phyloP scores from a whole-genome alignment of 2,797 vertebrate species.

The Muscicapa comitata region DNA sequence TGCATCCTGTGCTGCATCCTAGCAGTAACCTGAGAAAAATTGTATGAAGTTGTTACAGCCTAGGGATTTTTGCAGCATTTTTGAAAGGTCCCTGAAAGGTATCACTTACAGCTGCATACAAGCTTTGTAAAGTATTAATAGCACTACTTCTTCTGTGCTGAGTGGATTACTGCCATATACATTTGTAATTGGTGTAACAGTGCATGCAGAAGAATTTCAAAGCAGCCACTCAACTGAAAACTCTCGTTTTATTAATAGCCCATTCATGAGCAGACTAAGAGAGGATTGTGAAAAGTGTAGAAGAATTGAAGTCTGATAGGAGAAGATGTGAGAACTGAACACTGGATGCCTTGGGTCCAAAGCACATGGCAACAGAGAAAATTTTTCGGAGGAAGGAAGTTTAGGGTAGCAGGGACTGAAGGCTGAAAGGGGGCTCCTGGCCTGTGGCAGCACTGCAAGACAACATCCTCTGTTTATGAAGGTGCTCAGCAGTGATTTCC shows the following conservation, averaged over 20 bases:
- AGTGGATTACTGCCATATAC: neutral
- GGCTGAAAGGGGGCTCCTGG: neutral
- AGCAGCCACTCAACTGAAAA: constrained; percentile 34
- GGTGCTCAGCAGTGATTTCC: neutral
- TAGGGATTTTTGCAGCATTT: neutral
- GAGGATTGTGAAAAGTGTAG: neutral
- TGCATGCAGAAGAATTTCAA: constrained; percentile 30
- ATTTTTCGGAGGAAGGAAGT: neutral
- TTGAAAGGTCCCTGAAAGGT: neutral
- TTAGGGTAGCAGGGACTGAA: neutral
- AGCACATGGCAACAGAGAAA: neutral
- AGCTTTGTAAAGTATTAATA: constrained; percentile 9
- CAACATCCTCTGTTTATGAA: neutral
- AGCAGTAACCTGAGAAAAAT: neutral
- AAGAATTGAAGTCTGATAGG: neutral
- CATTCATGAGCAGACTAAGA: neutral
- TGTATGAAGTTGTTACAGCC: neutral
- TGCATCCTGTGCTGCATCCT: neutral
- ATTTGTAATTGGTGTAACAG: constrained; percentile 13
- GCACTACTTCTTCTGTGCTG: neutral
- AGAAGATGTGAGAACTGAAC: neutral
- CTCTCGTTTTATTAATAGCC: neutral
- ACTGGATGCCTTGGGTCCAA: neutral
- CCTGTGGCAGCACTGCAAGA: neutral
- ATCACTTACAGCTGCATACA: neutral